Percentiles rank a stretch among this genome's conserved stretches.
Conservation (phyloP, 2,797 vertebrate genomes). For the Tympanoctomys barrerae region DNA sequence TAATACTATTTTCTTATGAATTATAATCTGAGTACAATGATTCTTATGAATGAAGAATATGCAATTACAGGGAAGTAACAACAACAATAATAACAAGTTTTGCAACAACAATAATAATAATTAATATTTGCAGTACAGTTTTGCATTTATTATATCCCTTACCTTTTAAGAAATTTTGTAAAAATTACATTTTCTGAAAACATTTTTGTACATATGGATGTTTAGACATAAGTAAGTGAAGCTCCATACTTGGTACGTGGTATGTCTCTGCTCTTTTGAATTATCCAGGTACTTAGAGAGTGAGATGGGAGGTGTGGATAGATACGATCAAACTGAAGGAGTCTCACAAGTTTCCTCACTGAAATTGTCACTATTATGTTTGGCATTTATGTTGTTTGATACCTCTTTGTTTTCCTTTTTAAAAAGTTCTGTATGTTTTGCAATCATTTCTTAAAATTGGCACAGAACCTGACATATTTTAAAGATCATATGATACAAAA, state of each 20-base stretch:
- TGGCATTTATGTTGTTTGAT: background rate
- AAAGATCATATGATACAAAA: background rate
- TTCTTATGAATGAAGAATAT: background rate
- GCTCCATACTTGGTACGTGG: background rate
- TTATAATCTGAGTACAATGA: conserved; percentile 6
- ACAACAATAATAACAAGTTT: background rate
- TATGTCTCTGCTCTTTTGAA: background rate
- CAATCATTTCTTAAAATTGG: background rate
- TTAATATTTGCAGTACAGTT: background rate
- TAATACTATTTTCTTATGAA: background rate
- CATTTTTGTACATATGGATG: background rate
- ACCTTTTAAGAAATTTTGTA: background rate
- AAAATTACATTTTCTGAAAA: background rate
- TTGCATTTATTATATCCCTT: background rate
- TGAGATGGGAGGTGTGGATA: background rate
- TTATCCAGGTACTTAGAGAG: background rate
- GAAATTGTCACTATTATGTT: background rate
- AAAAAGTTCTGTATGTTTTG: background rate
- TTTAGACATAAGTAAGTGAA: background rate
- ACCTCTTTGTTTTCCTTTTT: background rate
- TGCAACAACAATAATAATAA: background rate
- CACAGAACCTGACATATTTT: background rate
- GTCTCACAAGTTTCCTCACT: background rate
- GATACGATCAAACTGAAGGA: background rate
- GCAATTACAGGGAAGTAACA: background rate